Conservation (phyloP, 2,113 vertebrate genomes). For the Trematocara stigmaticum region DNA sequence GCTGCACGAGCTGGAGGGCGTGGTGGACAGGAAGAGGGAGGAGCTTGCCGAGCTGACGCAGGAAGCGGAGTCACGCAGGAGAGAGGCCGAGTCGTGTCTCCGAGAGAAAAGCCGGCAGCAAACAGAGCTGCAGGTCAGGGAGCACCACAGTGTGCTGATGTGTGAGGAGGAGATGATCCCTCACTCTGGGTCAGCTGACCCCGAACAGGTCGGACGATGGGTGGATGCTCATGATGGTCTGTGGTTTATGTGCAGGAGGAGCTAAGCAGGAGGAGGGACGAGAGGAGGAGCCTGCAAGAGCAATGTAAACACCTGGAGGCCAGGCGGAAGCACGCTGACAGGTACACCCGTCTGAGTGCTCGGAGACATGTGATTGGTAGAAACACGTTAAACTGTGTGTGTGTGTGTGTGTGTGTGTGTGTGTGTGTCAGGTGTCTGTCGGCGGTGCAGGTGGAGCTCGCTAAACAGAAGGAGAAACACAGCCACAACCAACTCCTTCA, state of each 20-base stretch:
- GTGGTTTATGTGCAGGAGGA: neutral
- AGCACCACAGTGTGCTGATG: neutral
- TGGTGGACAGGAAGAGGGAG: neutral
- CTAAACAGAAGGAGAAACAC: no score
- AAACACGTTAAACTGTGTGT: neutral
- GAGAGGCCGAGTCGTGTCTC: neutral
- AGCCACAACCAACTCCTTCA: no score
- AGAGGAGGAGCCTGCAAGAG: constrained; percentile 10
- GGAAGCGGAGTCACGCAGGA: neutral
- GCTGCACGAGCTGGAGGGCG: neutral
- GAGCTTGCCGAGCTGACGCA: neutral
- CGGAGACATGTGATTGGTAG: neutral
- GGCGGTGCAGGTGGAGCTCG: no score
- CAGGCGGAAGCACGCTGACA: constrained; percentile 19
- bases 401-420: no score
- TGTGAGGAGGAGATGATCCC: neutral
- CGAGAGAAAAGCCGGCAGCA: neutral
- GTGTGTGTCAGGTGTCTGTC: no score
- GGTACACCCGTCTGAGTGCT: neutral
- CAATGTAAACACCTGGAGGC: constrained; percentile 40
- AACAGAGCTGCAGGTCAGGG: constrained; percentile 9
- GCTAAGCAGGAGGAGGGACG: constrained; percentile 2
- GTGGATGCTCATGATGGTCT: neutral
- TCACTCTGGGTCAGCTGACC: neutral
- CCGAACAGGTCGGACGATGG: neutral